Evolutionary conservation across 1,140 invertebrate genomes (phyloP).

Genomic region (Drosophila nikananu): DNA sequence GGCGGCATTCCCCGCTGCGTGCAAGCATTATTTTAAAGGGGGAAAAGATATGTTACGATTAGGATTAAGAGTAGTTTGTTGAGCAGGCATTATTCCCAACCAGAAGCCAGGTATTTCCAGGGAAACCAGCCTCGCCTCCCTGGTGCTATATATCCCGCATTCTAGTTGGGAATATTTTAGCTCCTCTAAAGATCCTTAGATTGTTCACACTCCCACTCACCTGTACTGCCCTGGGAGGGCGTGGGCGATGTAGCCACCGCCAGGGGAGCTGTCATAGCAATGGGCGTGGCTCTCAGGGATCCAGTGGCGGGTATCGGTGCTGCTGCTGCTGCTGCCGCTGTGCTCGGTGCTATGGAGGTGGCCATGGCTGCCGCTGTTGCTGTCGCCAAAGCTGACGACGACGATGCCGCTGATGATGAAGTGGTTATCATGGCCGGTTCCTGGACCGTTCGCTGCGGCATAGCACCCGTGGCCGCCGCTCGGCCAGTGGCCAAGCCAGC

Average conservation of each 20-base stretch:
- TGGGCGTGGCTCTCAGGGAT: slow-evolving; percentile 66
- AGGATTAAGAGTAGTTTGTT: slow-evolving; percentile 13
- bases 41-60: slow-evolving; percentile 5
- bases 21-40: slow-evolving; percentile 33
- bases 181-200: not conserved
- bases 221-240: slow-evolving; percentile 82
- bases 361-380: slow-evolving; percentile 4
- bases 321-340: slow-evolving; percentile 23
- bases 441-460: slow-evolving; percentile 35
- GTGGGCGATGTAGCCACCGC: slow-evolving; percentile 80
- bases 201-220: slow-evolving; percentile 21
- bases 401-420: slow-evolving; percentile 1
- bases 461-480: slow-evolving; percentile 13
- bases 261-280: slow-evolving; percentile 62
- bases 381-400: not conserved
- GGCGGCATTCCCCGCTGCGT: slow-evolving; percentile 61
- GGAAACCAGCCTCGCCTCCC: not conserved
- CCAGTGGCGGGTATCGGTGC: slow-evolving; percentile 39
- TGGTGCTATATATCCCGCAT: no score
- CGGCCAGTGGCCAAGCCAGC: slow-evolving; percentile 38
- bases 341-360: slow-evolving; percentile 9
- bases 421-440: slow-evolving; percentile 20
- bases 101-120: not conserved
- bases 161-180: not conserved
- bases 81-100: not conserved